Evolutionary conservation across 2,888 invertebrate species (phyloP).

Genomic region (Ormyrus rosae): DNA sequence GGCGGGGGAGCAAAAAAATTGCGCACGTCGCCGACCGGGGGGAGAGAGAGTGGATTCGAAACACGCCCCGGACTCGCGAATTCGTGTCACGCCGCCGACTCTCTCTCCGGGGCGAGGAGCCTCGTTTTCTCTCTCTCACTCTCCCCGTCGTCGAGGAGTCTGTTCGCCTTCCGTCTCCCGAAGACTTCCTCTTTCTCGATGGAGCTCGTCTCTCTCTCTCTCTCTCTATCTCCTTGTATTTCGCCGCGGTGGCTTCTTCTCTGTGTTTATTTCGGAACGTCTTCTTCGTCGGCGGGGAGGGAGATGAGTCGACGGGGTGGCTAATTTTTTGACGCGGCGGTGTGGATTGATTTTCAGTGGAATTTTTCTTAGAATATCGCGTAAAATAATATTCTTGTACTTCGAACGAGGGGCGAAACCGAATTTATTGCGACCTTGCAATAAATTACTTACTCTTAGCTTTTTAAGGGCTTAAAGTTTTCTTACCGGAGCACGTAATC

Average conservation of each 20-base stretch:
- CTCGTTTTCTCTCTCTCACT: too few relatives aligned
- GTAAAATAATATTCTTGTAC: neutral
- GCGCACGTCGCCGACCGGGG: neutral
- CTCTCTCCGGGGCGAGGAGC: too few relatives aligned
- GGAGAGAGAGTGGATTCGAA: constrained; percentile 64
- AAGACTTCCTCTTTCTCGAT: constrained; percentile 8
- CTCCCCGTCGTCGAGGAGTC: constrained; percentile 46
- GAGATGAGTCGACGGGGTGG: too few relatives aligned
- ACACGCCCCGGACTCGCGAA: constrained; percentile 69
- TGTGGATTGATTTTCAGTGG: neutral
- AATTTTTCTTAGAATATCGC: neutral
- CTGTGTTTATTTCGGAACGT: constrained; percentile 24
- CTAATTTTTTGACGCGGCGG: neutral
- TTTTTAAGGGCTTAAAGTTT: too few relatives aligned
- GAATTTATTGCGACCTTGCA: too few relatives aligned
- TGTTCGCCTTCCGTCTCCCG: constrained; percentile 22
- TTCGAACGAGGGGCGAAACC: neutral
- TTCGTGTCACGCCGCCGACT: constrained; percentile 71
- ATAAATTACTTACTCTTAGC: too few relatives aligned
- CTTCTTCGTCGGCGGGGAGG: neutral
- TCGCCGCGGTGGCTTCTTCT: neutral
- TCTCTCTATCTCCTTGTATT: constrained; percentile 7
- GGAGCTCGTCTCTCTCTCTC: neutral
- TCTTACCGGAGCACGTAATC: too few relatives aligned
- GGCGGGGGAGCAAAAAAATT: neutral